These are phyloP conservation scores for Eurytoma californica DNA, from an alignment of 2,888 invertebrate species.

Conservation along the genomic window DNA sequence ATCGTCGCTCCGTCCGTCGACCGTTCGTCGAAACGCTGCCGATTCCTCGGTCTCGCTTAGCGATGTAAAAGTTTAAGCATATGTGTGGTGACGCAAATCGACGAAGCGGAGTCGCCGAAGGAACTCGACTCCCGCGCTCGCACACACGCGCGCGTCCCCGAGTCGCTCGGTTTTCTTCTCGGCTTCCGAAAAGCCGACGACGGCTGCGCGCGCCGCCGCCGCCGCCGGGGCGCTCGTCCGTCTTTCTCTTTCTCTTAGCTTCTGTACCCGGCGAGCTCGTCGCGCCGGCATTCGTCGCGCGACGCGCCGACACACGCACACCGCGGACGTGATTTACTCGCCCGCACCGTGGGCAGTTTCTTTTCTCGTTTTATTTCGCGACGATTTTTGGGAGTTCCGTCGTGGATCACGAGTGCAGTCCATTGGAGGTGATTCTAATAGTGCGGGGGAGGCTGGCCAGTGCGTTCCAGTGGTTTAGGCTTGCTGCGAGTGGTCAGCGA, in stretches of 20 bases:
- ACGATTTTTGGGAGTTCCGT: too few species aligned
- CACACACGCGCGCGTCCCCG: neutral
- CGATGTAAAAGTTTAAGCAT: neutral
- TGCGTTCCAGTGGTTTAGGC: too few species aligned
- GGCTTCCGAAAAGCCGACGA: constrained; percentile 19
- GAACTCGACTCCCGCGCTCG: constrained; percentile 20
- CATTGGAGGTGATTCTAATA: too few species aligned
- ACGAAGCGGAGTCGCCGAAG: neutral
- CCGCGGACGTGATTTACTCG: constrained; percentile 36
- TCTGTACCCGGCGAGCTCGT: neutral
- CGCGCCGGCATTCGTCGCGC: constrained; percentile 39
- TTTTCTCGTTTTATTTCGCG: too few species aligned
- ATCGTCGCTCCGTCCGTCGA: neutral
- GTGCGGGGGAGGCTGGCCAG: too few species aligned
- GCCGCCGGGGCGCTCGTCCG: too few species aligned
- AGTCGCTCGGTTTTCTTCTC: constrained; percentile 29
- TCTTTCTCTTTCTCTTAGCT: constrained; percentile 2
- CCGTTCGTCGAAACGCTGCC: constrained; percentile 11
- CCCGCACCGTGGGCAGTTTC: neutral
- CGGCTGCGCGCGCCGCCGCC: constrained; percentile 4
- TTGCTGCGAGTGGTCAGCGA: too few species aligned
- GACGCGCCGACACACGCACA: constrained; percentile 35
- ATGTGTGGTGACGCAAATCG: constrained; percentile 22
- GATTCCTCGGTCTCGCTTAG: constrained; percentile 9
- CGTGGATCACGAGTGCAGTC: too few species aligned